Evolutionary conservation across 2,113 vertebrate genomes (phyloP).

Genomic region (Riparia riparia): DNA sequence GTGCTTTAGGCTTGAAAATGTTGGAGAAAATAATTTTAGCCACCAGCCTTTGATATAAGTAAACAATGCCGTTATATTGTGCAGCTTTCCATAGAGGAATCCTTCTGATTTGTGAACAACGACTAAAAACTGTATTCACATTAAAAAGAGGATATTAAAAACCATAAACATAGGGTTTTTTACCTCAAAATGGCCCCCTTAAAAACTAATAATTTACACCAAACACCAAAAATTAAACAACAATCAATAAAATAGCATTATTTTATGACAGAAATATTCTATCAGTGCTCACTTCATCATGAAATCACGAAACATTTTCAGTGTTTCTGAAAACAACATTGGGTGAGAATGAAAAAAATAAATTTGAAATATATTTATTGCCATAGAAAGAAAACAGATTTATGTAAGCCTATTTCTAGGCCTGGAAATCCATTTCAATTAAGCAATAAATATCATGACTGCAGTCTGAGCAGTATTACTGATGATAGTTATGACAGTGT

Average conservation of each 20-base stretch:
- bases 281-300: not conserved
- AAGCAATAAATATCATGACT: slow-evolving; percentile 27
- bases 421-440: slow-evolving; percentile 39
- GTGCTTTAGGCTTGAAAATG: not conserved
- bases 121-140: not conserved
- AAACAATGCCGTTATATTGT: not conserved
- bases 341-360: not conserved
- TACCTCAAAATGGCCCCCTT: not conserved
- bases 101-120: not conserved
- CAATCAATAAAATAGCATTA: not conserved
- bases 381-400: not conserved
- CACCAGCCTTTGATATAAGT: not conserved
- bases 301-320: not conserved
- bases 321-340: not conserved
- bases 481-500: slow-evolving; percentile 13
- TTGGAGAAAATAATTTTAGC: not conserved
- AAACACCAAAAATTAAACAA: not conserved
- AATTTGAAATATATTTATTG: slow-evolving; percentile 8
- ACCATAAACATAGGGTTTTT: not conserved
- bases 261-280: not conserved
- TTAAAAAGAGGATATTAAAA: not conserved
- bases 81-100: not conserved
- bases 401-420: not conserved
- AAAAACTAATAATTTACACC: not conserved
- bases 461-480: slow-evolving; percentile 1